These are phyloP conservation scores for Calyptomena viridis DNA, from an alignment of 2,113 vertebrate species.

Conservation along the genomic window DNA sequence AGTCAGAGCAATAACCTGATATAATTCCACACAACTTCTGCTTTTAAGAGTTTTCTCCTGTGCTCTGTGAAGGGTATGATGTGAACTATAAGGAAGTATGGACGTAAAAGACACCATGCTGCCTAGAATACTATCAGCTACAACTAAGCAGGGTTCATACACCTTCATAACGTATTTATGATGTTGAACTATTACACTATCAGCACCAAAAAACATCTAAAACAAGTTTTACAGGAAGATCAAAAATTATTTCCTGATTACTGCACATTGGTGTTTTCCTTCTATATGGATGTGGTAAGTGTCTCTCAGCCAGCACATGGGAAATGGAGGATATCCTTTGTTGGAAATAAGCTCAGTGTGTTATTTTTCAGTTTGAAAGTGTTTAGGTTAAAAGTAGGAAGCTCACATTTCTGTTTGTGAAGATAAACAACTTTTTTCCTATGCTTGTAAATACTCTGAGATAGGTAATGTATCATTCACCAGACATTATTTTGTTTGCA, in stretches of 20 bases:
- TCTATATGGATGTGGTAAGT: not conserved
- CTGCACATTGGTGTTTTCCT: conserved; percentile 25
- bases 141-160: not conserved
- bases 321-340: conserved; percentile 79
- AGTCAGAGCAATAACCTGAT: not conserved
- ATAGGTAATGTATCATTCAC: not conserved
- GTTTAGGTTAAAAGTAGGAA: conserved; percentile 73
- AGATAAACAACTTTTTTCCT: conserved; percentile 65
- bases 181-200: not conserved
- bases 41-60: not conserved
- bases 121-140: not conserved
- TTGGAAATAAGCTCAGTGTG: conserved; percentile 43
- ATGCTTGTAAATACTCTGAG: not conserved
- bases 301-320: conserved; percentile 47
- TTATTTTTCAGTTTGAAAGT: conserved; percentile 47
- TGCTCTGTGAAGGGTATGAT: not conserved
- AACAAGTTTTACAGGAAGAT: conserved; percentile 61
- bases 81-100: not conserved
- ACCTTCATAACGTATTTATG: not conserved
- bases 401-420: conserved; percentile 61
- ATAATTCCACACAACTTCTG: not conserved
- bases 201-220: not conserved
- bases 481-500: not conserved
- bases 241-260: conserved; percentile 62
- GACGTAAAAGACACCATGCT: not conserved